Percentiles rank a stretch among this genome's conserved stretches.
phyloP scores from a whole-genome alignment of 2,888 invertebrate species.

The Rapana venosa region DNA sequence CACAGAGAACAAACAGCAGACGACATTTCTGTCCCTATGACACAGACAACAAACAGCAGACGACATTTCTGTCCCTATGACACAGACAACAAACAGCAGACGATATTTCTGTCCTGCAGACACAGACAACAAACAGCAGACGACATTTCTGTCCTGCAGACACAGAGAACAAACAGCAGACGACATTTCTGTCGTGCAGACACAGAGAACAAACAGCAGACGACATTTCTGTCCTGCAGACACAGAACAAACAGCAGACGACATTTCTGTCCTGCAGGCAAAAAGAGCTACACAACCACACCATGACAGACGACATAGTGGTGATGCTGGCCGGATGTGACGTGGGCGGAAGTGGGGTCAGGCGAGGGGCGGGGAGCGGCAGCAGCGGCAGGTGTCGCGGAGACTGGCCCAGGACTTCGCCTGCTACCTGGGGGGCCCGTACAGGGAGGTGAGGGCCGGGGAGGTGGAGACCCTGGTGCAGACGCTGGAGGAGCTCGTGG shows the following conservation, averaged over 20 bases:
- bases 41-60: too few species aligned
- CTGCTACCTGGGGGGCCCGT: neutral
- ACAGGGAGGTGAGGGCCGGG: conserved; percentile 30
- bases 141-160: neutral
- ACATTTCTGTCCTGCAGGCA: neutral
- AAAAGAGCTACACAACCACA: neutral
- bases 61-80: too few species aligned
- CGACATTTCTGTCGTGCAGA: neutral
- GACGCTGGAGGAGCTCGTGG: conserved; percentile 41
- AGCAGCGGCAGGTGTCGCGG: conserved; percentile 26
- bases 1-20: too few species aligned
- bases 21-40: too few species aligned
- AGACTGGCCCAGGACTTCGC: conserved; percentile 28
- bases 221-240: neutral
- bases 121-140: neutral
- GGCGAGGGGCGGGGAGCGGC: neutral
- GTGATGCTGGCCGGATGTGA: conserved; percentile 27
- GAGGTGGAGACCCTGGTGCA: conserved; percentile 2
- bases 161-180: neutral
- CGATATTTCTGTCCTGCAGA: too few species aligned
- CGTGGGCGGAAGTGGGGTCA: conserved; percentile 22
- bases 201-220: neutral
- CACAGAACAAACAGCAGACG: neutral
- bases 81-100: too few species aligned
- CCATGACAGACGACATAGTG: conserved; percentile 29